Percentiles rank a stretch among this genome's conserved stretches.
phyloP scores from a whole-genome alignment of 1,140 invertebrate species.

The Nasonia vitripennis region DNA sequence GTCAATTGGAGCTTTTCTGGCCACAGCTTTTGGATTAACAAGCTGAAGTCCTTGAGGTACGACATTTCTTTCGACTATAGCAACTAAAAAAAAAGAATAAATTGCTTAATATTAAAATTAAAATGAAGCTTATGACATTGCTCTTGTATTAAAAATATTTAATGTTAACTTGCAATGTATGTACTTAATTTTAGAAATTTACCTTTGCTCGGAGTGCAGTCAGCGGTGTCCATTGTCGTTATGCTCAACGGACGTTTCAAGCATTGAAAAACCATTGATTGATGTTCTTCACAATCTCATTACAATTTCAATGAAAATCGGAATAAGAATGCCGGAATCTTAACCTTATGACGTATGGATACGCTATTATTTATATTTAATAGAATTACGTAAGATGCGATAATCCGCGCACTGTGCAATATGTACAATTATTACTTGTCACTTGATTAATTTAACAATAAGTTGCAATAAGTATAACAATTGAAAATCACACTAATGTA shows the following conservation, averaged over 20 bases:
- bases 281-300: neutral
- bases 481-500: too few species aligned
- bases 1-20: slow-evolving; percentile 70
- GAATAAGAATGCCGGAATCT: neutral
- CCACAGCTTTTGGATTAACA: slow-evolving; percentile 64
- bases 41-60: slow-evolving; percentile 67
- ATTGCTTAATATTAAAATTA: neutral
- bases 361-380: neutral
- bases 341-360: neutral
- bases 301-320: slow-evolving; percentile 1
- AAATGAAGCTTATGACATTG: slow-evolving; percentile 13
- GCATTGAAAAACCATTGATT: slow-evolving; percentile 30
- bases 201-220: slow-evolving; percentile 58
- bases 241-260: slow-evolving; percentile 51
- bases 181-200: neutral
- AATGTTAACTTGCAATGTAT: neutral
- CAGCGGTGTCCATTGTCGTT: slow-evolving; percentile 41
- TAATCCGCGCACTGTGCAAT: too few species aligned
- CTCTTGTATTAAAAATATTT: neutral
- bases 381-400: neutral
- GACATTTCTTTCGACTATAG: slow-evolving; percentile 73
- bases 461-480: too few species aligned
- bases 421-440: too few species aligned
- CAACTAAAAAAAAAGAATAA: slow-evolving; percentile 63
- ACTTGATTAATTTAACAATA: too few species aligned